These are phyloP conservation scores for Apodemia zela DNA, from an alignment of 2,888 invertebrate species.

Conservation along the genomic window DNA sequence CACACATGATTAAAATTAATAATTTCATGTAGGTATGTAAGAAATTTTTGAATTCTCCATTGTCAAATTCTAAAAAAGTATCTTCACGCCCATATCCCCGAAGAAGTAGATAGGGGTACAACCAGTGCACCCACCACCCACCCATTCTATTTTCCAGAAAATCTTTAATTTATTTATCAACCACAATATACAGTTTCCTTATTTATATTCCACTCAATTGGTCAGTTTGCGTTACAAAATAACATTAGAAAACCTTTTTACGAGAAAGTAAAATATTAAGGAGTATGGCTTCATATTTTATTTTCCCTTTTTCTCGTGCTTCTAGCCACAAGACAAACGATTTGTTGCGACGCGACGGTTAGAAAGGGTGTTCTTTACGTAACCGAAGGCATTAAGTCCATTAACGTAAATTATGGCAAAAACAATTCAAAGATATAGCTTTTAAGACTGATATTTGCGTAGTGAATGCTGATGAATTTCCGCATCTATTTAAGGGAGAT, in stretches of 20 bases:
- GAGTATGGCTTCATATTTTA: constrained; percentile 10
- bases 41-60: no score
- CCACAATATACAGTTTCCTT: neutral
- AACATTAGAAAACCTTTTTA: neutral
- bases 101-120: no score
- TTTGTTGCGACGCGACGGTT: constrained; percentile 16
- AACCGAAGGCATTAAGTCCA: constrained; percentile 7
- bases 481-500: constrained; percentile 50
- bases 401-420: neutral
- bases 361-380: constrained; percentile 13
- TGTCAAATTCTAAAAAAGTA: no score
- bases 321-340: constrained; percentile 18
- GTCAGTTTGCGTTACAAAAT: constrained; percentile 11
- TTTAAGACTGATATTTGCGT: constrained; percentile 24
- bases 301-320: constrained; percentile 10
- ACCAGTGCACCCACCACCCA: no score
- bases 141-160: no score
- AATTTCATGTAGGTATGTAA: no score
- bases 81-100: no score
- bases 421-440: neutral
- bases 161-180: neutral
- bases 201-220: neutral
- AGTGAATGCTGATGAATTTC: constrained; percentile 46
- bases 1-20: no score
- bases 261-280: neutral